Percentiles rank a stretch among this genome's conserved stretches.
These are phyloP conservation scores for Fregetta grallaria DNA, from an alignment of 2,113 vertebrate genomes.

Conservation along the genomic window DNA sequence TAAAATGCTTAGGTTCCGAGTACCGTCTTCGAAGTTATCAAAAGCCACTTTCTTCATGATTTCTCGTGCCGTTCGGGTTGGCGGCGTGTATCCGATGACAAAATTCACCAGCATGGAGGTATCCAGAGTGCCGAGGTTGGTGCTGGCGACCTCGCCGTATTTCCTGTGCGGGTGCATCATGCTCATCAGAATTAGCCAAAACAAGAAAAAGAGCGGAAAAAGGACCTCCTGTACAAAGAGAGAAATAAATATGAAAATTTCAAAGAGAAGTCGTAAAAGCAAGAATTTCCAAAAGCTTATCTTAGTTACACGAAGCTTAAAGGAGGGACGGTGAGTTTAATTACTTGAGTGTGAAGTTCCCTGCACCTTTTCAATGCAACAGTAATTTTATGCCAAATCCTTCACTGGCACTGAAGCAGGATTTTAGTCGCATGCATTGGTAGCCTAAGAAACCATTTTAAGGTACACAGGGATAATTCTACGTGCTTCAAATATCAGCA, in stretches of 20 bases:
- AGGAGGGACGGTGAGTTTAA: neutral
- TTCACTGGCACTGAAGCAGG: neutral
- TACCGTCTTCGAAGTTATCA: constrained; percentile 75
- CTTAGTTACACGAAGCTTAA: accelerated
- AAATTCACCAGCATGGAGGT: constrained; percentile 49
- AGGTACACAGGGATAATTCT: neutral
- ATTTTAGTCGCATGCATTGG: neutral
- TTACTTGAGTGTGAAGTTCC: neutral
- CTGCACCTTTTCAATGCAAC: neutral
- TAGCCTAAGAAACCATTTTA: neutral
- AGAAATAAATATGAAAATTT: neutral
- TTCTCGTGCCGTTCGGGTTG: constrained; percentile 18
- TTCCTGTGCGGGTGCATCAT: constrained; percentile 79
- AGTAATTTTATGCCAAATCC: neutral
- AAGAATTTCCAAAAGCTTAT: neutral
- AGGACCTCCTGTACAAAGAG: constrained; percentile 68
- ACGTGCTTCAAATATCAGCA: neutral
- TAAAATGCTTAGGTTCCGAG: neutral
- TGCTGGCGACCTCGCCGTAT: constrained; percentile 59
- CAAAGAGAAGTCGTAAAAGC: neutral
- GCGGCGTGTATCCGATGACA: constrained; percentile 72
- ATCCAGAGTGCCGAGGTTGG: constrained; percentile 66
- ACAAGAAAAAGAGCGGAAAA: constrained; percentile 78
- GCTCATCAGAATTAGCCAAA: constrained; percentile 79
- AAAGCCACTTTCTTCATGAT: constrained; percentile 75